Percentiles rank a stretch among this genome's conserved stretches.
Conservation (phyloP, 2,888 invertebrate genomes). For the Eugnorisma glareosa region DNA sequence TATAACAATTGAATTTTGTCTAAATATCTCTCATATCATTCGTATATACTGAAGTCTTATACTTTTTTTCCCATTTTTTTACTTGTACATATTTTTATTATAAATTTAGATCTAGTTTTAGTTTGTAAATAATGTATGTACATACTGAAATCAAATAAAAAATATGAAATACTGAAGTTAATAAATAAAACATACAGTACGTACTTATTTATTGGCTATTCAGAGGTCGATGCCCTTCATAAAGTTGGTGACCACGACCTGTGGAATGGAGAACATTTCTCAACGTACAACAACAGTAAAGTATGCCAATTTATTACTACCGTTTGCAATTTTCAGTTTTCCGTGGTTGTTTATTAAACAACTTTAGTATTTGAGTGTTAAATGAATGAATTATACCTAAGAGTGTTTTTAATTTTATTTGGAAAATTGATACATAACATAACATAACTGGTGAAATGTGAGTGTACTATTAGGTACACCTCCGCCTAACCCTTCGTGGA, state of each 20-base stretch:
- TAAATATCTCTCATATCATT: too few species aligned
- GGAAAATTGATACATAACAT: too few species aligned
- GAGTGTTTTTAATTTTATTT: not conserved
- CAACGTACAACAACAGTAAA: constrained; percentile 1
- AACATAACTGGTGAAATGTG: too few species aligned
- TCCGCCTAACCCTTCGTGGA: too few species aligned
- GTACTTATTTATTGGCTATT: not conserved
- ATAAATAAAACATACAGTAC: constrained; percentile 6
- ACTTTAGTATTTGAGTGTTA: not conserved
- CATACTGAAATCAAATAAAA: too few species aligned
- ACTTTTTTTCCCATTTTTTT: too few species aligned
- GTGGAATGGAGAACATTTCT: constrained; percentile 23
- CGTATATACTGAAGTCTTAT: too few species aligned
- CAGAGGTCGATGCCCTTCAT: constrained; percentile 23
- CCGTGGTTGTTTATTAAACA: constrained; percentile 7
- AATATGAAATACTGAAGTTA: not conserved
- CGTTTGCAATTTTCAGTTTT: constrained; percentile 14
- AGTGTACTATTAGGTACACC: too few species aligned
- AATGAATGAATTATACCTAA: not conserved
- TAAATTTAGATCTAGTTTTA: too few species aligned
- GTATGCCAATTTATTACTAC: constrained; percentile 21
- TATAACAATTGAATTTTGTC: not conserved
- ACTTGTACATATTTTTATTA: too few species aligned
- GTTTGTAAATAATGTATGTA: too few species aligned
- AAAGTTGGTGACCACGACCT: constrained; percentile 30